Base-by-base conservation (phyloP, 2,797 vertebrate species). In the Intellagama lesueurii region DNA sequence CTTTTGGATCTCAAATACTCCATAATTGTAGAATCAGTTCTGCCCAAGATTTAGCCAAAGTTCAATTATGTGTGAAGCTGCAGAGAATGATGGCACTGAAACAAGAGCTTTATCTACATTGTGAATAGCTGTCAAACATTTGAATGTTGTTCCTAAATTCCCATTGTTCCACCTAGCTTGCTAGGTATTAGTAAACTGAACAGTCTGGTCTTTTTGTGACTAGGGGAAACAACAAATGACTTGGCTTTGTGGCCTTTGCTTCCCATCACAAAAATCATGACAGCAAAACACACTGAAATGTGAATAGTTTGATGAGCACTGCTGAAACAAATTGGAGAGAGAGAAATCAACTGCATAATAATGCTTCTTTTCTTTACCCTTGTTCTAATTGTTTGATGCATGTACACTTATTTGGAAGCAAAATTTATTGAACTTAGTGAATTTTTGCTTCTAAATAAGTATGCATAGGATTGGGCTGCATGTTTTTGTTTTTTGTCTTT, bases 31-130 rank as follows among this genome's bases (percentile, higher is more conserved):
- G 91, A 81, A 92, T 35, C 79, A 52, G 85, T 73, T 93, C 49
- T 80, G 87, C 76, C 66, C 28, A 88, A 87, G 92, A 83, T 93
- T 87, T 92, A 19, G 14, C 91, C 66, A 49, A 72, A 87, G 69
- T 72, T 91, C 86, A 92, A 56, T 87, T 87, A 92, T 92, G 85
- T 35, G 85, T 91, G 94, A 96, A 96, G 95, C 96, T 96, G 93
- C 96, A 95, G 95, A 93, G 93, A 95, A 92, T 85, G 87, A 91
- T 47, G 86, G 90, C 94, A 78, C 92, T 96, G 89, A 84, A 92
- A 86, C 88, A 92, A 85, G 90, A 91, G 89, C 76, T 7, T 82
- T 68, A 69, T n/a, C 32, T 89, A 77, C 75, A 81, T 90, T 77
- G 91, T 60, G 94, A 56, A 86, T 66, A 7, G 66, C 79, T 84